These are phyloP conservation scores for Stomatorhinus walkeri DNA, from an alignment of 2,797 vertebrate genomes.

Conservation along the genomic window DNA sequence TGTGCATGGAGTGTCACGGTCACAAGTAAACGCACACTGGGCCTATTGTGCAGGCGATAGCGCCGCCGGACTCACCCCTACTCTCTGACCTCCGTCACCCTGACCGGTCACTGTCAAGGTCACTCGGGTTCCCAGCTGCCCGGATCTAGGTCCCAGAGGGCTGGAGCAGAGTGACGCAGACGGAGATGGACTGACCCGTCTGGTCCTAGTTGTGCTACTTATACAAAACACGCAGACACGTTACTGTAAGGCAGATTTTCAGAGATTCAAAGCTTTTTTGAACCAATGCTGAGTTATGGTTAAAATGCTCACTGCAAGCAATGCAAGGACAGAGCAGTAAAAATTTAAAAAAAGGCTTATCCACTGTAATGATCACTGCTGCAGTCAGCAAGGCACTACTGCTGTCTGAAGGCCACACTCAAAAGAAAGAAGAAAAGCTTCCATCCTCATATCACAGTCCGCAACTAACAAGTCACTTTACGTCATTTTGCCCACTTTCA, in stretches of 20 bases:
- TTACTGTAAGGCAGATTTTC: not conserved
- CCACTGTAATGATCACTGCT: not conserved
- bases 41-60: constrained; percentile 1
- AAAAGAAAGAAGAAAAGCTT: not conserved
- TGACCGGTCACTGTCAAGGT: constrained; percentile 22
- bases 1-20: not conserved
- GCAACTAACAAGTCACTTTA: not conserved
- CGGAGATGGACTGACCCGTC: not conserved
- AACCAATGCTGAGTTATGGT: not conserved
- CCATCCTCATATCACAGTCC: not conserved
- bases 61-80: not conserved
- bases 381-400: not conserved
- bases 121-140: constrained; percentile 19
- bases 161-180: not conserved
- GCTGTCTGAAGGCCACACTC: not conserved
- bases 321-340: not conserved
- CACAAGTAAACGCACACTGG: not conserved
- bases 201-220: not conserved
- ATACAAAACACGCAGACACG: not conserved
- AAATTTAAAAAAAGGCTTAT: not conserved
- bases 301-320: not conserved
- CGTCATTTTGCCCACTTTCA: not conserved
- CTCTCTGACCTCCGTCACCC: constrained; percentile 1
- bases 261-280: not conserved
- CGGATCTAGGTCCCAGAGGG: not conserved